Percentiles rank a stretch among this genome's conserved stretches.
Evolutionary conservation across 2,888 invertebrate genomes (phyloP).

Genomic region (Melinaea menophilus): DNA sequence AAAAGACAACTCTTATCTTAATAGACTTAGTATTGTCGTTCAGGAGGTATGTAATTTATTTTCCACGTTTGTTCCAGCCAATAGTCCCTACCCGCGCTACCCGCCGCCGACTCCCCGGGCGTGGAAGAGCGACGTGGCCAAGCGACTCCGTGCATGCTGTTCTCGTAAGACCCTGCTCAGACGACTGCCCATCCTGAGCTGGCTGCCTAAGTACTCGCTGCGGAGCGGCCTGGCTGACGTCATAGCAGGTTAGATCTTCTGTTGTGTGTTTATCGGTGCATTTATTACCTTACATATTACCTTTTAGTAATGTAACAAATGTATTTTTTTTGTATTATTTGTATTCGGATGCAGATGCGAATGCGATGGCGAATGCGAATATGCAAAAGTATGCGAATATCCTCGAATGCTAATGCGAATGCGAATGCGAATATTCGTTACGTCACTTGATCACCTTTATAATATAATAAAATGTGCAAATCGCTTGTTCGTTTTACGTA

Average conservation of each 20-base stretch:
- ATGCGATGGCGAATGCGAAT: no score
- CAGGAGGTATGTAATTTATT: slow-evolving; percentile 12
- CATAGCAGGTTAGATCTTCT: slow-evolving; percentile 80
- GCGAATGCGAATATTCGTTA: no score
- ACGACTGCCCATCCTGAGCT: slow-evolving; percentile 81
- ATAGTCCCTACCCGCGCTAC: slow-evolving; percentile 46
- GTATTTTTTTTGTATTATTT: no score
- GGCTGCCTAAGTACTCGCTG: slow-evolving; percentile 83
- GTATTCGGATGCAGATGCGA: no score
- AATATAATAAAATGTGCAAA: no score
- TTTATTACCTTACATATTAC: no score
- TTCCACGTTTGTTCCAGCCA: slow-evolving; percentile 36
- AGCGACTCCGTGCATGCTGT: slow-evolving; percentile 74
- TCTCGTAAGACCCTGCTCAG: slow-evolving; percentile 80
- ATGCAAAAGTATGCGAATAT: no score
- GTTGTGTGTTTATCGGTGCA: not conserved
- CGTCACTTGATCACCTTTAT: no score
- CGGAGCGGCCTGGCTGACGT: slow-evolving; percentile 84
- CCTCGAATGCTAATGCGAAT: no score
- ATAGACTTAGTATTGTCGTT: slow-evolving; percentile 25
- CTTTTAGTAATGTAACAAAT: no score
- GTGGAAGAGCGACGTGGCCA: slow-evolving; percentile 56
- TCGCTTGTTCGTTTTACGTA: no score
- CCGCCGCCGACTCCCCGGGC: slow-evolving; percentile 31
- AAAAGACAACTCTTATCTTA: no score